phyloP scores from a whole-genome alignment of 53 echinoderm and acorn worm species.

The Arbacia lixula region DNA sequence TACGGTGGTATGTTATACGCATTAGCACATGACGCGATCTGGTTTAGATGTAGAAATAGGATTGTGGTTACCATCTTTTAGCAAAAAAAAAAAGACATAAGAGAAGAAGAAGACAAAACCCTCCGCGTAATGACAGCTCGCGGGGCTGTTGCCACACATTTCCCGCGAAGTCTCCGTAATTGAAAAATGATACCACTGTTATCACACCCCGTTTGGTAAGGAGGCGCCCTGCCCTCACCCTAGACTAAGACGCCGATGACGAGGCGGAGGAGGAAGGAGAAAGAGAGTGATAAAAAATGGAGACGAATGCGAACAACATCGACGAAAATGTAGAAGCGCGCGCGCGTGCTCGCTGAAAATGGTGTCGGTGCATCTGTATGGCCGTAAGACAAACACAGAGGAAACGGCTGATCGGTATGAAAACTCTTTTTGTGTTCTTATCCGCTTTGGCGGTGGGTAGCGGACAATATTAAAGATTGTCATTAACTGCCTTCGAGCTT shows the following conservation, averaged over 20 bases:
- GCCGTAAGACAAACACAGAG: background rate
- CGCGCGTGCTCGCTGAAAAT: background rate
- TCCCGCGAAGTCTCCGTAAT: conserved; percentile 17
- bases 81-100: conserved; percentile 2
- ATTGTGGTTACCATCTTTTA: conserved; percentile 4
- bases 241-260: background rate
- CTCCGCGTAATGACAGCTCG: conserved; percentile 26
- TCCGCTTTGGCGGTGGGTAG: too few species aligned
- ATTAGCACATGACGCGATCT: conserved; percentile 8
- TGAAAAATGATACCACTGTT: conserved; percentile 55
- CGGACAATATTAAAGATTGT: background rate
- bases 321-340: background rate
- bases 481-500: conserved; percentile 22
- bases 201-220: conserved; percentile 35
- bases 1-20: too few species aligned
- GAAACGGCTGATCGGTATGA: background rate
- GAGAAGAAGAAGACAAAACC: background rate
- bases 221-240: conserved; percentile 28
- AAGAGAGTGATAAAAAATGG: too few species aligned
- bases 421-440: too few species aligned
- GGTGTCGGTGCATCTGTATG: background rate
- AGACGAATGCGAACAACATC: too few species aligned
- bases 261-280: background rate
- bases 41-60: background rate
- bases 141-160: conserved; percentile 6